A percentile compares a stretch with the other conserved stretches of the same genome.
Evolutionary conservation across 1,140 invertebrate genomes (phyloP).

Genomic region (Zaprionus nigranus): DNA sequence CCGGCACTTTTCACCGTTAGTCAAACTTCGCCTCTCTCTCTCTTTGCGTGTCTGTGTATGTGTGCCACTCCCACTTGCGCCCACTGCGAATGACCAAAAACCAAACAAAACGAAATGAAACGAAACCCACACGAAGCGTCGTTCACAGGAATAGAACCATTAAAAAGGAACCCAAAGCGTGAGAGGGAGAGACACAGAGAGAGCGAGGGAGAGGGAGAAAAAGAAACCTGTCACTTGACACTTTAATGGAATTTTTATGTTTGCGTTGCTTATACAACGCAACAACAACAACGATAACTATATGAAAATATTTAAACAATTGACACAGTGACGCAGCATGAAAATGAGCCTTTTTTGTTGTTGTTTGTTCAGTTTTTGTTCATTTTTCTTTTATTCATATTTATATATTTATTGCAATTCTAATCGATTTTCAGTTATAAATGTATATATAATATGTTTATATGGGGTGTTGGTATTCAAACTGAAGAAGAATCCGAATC

Average conservation of each 20-base stretch:
- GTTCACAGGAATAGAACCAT: conserved; percentile 16
- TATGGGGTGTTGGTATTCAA: background rate
- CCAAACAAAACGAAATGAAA: conserved; percentile 1
- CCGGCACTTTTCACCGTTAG: conserved; percentile 42
- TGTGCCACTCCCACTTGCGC: conserved; percentile 20
- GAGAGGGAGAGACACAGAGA: conserved; percentile 5
- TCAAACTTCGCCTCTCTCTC: background rate
- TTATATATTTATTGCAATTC: background rate
- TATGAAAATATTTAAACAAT: conserved; percentile 17
- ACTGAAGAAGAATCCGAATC: background rate
- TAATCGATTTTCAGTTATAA: background rate
- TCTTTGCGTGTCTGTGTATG: background rate
- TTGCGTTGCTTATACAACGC: conserved; percentile 21
- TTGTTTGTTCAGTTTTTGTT: background rate
- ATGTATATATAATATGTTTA: no score
- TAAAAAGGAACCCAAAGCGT: conserved; percentile 2
- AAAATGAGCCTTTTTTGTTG: background rate
- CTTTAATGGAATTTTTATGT: conserved; percentile 78
- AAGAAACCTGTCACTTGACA: conserved; percentile 63
- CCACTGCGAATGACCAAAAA: conserved; percentile 14
- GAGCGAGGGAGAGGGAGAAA: background rate
- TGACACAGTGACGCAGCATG: background rate
- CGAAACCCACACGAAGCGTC: conserved; percentile 12
- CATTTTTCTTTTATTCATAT: background rate
- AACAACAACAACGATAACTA: conserved; percentile 18